These are phyloP conservation scores for Sebastes cheni DNA, from an alignment of 2,797 vertebrate genomes.

Conservation along the genomic window DNA sequence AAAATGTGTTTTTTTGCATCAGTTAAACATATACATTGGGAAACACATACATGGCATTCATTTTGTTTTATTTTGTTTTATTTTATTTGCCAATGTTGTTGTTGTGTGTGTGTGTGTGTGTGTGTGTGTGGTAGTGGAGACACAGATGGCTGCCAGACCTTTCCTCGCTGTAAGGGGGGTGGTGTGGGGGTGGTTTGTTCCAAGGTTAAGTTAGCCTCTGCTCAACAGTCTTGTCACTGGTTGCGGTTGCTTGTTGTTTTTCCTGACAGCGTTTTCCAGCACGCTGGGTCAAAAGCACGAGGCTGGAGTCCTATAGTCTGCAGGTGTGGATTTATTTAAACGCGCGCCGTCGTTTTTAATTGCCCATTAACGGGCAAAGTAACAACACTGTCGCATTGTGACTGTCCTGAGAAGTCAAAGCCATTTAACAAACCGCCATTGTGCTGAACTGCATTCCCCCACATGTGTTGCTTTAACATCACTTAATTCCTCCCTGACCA, in stretches of 20 bases:
- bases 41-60: background rate
- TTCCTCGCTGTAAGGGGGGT: background rate
- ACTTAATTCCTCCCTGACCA: constrained; percentile 31
- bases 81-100: background rate
- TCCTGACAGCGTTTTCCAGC: constrained; percentile 19
- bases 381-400: constrained; percentile 69
- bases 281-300: constrained; percentile 39
- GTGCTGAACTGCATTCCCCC: background rate
- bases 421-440: background rate
- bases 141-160: constrained; percentile 16
- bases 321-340: constrained; percentile 1
- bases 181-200: constrained; percentile 23
- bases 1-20: background rate
- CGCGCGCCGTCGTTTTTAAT: constrained; percentile 42
- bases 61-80: background rate
- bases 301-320: constrained; percentile 4
- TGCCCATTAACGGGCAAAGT: constrained; percentile 55
- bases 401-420: constrained; percentile 40
- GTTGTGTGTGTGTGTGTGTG: background rate
- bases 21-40: constrained; percentile 16
- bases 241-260: constrained; percentile 52
- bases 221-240: constrained; percentile 75
- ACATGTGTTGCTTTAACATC: constrained; percentile 33
- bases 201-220: constrained; percentile 74
- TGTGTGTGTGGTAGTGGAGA: background rate